These are phyloP conservation scores for Coecobrya sp. DNA, from an alignment of 2,888 invertebrate genomes.

Conservation along the genomic window DNA sequence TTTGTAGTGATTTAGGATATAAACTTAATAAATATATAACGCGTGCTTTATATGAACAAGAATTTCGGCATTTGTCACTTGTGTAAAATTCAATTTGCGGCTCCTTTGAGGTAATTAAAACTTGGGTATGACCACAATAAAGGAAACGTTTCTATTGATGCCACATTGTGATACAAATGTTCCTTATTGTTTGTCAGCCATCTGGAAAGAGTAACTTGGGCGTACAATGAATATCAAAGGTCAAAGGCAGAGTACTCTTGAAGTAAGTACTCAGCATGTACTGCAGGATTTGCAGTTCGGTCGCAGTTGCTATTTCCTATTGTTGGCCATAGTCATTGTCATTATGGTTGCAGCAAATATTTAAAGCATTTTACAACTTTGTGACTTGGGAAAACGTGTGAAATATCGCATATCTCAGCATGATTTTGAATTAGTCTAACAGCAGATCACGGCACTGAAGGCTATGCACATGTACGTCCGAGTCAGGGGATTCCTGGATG, in stretches of 20 bases:
- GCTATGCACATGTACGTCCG: no score
- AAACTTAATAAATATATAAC: neutral
- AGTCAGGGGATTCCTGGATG: no score
- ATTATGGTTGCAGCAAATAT: neutral
- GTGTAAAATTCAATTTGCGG: conserved; percentile 42
- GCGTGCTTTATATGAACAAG: neutral
- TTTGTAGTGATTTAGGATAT: neutral
- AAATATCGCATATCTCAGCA: conserved; percentile 31
- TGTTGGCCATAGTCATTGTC: no score
- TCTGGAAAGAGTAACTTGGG: conserved; percentile 41
- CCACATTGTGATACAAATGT: conserved; percentile 35
- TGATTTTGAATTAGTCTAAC: no score
- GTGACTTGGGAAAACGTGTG: conserved; percentile 33
- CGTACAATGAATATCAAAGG: no score
- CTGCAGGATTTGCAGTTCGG: no score
- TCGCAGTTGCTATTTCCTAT: no score
- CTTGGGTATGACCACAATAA: conserved; percentile 50
- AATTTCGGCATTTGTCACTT: conserved; percentile 21
- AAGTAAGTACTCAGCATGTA: no score
- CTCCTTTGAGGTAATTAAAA: conserved; percentile 75
- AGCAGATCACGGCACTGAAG: no score
- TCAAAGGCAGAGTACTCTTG: conserved; percentile 51
- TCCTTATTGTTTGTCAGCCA: conserved; percentile 37
- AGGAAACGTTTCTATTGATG: neutral
- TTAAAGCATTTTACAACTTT: conserved; percentile 23